phyloP scores from a whole-genome alignment of 1,140 invertebrate species.

The Tenebrio molitor region DNA sequence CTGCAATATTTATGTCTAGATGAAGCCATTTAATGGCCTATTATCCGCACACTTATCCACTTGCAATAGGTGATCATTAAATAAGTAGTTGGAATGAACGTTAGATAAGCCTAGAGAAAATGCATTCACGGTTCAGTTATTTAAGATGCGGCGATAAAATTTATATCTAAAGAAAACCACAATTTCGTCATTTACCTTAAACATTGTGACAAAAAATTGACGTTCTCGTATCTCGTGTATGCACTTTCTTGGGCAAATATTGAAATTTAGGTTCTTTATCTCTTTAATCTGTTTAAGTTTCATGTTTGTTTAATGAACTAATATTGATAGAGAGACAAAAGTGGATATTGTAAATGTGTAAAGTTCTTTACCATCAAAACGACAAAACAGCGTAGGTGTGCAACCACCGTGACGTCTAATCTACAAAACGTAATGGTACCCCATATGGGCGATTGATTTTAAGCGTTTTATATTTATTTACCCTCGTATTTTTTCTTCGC shows the following conservation, averaged over 20 bases:
- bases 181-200: not conserved
- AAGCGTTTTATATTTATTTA: slow-evolving; percentile 40
- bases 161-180: too few relatives aligned
- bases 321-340: slow-evolving; percentile 21
- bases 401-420: slow-evolving; percentile 7
- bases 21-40: too few relatives aligned
- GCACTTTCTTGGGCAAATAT: slow-evolving; percentile 3
- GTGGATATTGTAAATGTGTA: too few relatives aligned
- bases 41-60: too few relatives aligned
- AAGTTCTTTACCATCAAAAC: too few relatives aligned
- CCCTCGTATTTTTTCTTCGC: slow-evolving; percentile 13
- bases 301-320: slow-evolving; percentile 1
- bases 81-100: too few relatives aligned
- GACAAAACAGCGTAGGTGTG: not conserved
- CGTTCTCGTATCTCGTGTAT: not conserved
- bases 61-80: too few relatives aligned
- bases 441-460: slow-evolving; percentile 29
- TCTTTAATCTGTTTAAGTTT: slow-evolving; percentile 9
- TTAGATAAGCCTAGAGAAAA: too few relatives aligned
- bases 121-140: too few relatives aligned
- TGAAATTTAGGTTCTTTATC: slow-evolving; percentile 14
- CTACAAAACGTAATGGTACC: not conserved
- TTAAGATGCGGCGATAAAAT: too few relatives aligned
- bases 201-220: not conserved
- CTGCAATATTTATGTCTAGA: too few relatives aligned